Percentiles rank a stretch among this genome's conserved stretches.
Evolutionary conservation across 2,113 vertebrate species (phyloP).

Genomic region (Triplophysa rosa): DNA sequence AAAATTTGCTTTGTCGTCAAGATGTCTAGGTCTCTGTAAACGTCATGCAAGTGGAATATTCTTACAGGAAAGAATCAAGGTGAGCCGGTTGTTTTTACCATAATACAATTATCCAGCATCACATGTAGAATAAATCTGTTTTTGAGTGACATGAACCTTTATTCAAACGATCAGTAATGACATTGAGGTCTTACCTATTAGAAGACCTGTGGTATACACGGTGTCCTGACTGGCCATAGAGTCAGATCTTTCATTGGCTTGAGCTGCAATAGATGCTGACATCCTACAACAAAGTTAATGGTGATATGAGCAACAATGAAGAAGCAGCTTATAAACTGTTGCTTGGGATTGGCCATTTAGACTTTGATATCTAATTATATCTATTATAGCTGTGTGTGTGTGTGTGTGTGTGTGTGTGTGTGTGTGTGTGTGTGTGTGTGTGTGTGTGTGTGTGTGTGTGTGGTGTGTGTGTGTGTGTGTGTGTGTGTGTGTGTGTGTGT

Average conservation of each 20-base stretch:
- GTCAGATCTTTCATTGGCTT: conserved; percentile 49
- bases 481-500: not conserved
- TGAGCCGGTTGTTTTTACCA: not conserved
- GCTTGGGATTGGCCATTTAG: no score
- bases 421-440: not conserved
- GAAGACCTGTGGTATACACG: conserved; percentile 13
- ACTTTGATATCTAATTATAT: not conserved
- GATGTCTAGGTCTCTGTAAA: not conserved
- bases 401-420: not conserved
- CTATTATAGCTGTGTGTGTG: not conserved
- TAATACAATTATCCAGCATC: not conserved
- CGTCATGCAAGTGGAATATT: not conserved
- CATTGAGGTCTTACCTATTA: not conserved
- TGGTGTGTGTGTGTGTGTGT: not conserved
- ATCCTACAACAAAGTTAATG: not conserved
- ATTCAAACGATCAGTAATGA: not conserved
- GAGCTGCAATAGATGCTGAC: conserved; percentile 35
- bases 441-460: not conserved
- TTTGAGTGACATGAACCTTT: not conserved
- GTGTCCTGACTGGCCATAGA: conserved; percentile 31
- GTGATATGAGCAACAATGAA: not conserved
- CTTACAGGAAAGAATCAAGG: not conserved
- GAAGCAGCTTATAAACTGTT: not conserved
- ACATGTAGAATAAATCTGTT: not conserved
- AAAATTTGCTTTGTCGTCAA: not conserved